Percentiles rank a stretch among this genome's conserved stretches.
phyloP scores from a whole-genome alignment of 2,113 vertebrate species.

The Aegotheles bennettii region DNA sequence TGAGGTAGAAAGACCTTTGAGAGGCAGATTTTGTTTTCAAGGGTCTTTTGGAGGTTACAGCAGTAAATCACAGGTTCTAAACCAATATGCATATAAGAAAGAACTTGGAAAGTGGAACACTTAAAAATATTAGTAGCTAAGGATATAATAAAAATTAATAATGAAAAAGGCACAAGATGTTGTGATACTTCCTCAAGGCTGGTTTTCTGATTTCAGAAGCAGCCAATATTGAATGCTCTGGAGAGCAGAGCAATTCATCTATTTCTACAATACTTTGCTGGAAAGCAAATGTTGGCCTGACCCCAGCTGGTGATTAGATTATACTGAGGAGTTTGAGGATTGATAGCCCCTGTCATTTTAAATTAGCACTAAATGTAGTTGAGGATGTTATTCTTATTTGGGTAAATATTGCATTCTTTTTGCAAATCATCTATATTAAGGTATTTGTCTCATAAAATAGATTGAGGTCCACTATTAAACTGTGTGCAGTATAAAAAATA shows the following conservation, averaged over 20 bases:
- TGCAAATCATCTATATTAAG: slow-evolving; percentile 43
- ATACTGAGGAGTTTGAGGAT: slow-evolving; percentile 43
- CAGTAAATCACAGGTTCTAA: slow-evolving; percentile 22
- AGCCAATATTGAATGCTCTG: slow-evolving; percentile 26
- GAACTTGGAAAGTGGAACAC: neutral
- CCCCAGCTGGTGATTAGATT: slow-evolving; percentile 63
- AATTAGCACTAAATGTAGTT: slow-evolving; percentile 41
- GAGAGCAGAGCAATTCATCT: slow-evolving; percentile 41
- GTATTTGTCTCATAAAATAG: slow-evolving; percentile 57
- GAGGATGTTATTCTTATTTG: slow-evolving; percentile 44
- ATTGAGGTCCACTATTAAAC: slow-evolving; percentile 55
- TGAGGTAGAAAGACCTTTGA: slow-evolving; percentile 2
- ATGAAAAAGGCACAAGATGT: neutral
- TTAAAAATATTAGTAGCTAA: neutral
- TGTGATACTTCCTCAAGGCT: neutral
- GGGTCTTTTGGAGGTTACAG: slow-evolving; percentile 14
- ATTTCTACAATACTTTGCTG: slow-evolving; percentile 20
- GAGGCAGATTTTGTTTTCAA: neutral
- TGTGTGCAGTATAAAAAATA: slow-evolving; percentile 22
- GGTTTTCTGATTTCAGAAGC: slow-evolving; percentile 23
- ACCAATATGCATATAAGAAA: neutral
- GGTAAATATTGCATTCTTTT: slow-evolving; percentile 51
- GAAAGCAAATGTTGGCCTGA: slow-evolving; percentile 65
- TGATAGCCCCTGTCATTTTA: slow-evolving; percentile 59
- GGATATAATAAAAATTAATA: neutral